Evolutionary conservation across 2,888 invertebrate species (phyloP).

Genomic region (Drosophila niveifrons): DNA sequence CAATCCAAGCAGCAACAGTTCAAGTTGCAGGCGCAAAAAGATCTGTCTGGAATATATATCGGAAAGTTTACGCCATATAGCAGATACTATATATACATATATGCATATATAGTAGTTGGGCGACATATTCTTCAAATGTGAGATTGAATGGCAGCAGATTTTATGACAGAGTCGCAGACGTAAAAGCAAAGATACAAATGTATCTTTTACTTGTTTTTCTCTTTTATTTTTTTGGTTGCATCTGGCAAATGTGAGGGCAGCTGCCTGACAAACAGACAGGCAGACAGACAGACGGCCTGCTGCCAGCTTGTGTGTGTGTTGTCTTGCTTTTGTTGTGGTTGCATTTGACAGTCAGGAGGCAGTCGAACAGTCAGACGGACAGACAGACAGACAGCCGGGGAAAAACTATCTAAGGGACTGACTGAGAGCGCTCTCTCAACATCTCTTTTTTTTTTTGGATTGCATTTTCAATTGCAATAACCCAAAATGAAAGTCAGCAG

Average conservation of each 20-base stretch:
- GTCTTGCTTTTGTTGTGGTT: constrained; percentile 47
- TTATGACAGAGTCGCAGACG: constrained; percentile 48
- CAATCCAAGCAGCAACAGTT: constrained; percentile 30
- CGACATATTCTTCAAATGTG: constrained; percentile 38
- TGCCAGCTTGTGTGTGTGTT: constrained; percentile 23
- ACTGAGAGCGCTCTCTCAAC: constrained; percentile 9
- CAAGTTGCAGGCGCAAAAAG: constrained; percentile 18
- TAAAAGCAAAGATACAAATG: constrained; percentile 51
- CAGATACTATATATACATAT: constrained; percentile 5
- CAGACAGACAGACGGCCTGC: constrained; percentile 9
- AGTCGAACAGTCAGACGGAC: constrained; percentile 20
- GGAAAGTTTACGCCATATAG: constrained; percentile 9
- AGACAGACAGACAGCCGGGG: constrained; percentile 26
- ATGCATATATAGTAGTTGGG: constrained; percentile 4
- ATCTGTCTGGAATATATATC: constrained; percentile 19
- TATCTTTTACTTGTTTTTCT: neutral
- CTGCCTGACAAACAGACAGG: constrained; percentile 48
- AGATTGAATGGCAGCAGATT: constrained; percentile 58
- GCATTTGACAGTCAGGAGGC: constrained; percentile 59
- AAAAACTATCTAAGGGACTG: constrained; percentile 40
- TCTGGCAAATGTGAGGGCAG: constrained; percentile 75
- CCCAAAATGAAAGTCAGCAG: constrained; percentile 62
- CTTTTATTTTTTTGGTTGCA: constrained; percentile 33
- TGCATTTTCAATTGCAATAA: constrained; percentile 67
- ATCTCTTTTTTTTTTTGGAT: constrained; percentile 41